Conservation (phyloP, 1,140 invertebrate genomes). For the Drosophila ficusphila region DNA sequence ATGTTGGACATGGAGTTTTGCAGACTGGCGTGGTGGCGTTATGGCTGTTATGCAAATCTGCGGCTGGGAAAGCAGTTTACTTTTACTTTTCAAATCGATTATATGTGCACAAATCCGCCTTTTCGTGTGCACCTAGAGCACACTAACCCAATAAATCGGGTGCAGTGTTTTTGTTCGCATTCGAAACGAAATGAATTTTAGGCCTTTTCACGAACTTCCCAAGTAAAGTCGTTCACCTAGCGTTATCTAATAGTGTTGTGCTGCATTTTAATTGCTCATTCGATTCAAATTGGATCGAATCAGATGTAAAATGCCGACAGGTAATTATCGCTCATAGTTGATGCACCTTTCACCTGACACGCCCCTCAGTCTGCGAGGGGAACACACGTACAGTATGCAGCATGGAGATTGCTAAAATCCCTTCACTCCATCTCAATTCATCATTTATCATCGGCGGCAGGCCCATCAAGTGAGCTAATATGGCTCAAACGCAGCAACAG, state of each 20-base stretch:
- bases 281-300: not conserved
- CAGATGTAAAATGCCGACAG: not conserved
- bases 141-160: conserved; percentile 46
- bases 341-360: conserved; percentile 32
- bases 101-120: conserved; percentile 15
- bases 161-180: conserved; percentile 3
- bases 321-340: not conserved
- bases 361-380: not conserved
- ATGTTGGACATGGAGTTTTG: conserved; percentile 14
- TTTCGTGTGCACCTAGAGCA: conserved; percentile 25
- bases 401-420: conserved; percentile 1
- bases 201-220: conserved; percentile 27
- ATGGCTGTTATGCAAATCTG: conserved; percentile 66
- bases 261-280: conserved; percentile 35
- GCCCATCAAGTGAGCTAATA: not conserved
- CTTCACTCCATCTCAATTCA: conserved; percentile 2
- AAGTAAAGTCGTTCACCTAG: conserved; percentile 27
- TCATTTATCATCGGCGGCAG: conserved; percentile 4
- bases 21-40: conserved; percentile 8
- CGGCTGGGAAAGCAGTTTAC: conserved; percentile 58
- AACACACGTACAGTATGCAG: not conserved
- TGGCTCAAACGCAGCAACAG: not conserved
- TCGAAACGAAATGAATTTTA: conserved; percentile 15
- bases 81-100: conserved; percentile 71
- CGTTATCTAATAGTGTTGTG: conserved; percentile 26